phyloP scores from a whole-genome alignment of 2,113 vertebrate genomes.

The Daphoenositta chrysoptera region DNA sequence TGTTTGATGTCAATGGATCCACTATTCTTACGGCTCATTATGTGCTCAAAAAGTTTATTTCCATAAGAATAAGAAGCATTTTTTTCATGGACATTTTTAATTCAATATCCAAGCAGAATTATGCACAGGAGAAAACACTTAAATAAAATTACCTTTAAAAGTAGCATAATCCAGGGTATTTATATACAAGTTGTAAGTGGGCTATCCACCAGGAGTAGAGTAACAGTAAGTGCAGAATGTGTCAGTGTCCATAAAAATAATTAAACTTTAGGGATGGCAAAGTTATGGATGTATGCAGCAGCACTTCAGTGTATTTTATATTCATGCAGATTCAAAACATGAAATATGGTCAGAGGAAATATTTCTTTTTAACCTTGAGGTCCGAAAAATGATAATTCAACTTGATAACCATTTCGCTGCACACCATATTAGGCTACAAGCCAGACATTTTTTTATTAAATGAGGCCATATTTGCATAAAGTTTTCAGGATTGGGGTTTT shows the following conservation, averaged over 20 bases:
- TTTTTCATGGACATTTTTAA: not conserved
- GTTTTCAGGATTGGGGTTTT: not conserved
- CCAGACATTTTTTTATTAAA: not conserved
- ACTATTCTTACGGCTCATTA: not conserved
- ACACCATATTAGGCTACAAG: not conserved
- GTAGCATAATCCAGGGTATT: not conserved
- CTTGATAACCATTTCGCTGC: not conserved
- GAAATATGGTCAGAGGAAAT: not conserved
- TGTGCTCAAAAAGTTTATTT: not conserved
- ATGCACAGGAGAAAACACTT: not conserved
- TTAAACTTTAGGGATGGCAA: not conserved
- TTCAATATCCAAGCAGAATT: not conserved
- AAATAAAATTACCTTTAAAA: not conserved
- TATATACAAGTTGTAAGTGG: not conserved
- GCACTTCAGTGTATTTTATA: not conserved
- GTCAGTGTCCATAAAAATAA: not conserved
- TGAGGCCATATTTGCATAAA: not conserved
- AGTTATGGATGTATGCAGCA: not conserved
- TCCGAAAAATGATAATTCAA: not conserved
- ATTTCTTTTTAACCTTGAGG: slow-evolving; percentile 1
- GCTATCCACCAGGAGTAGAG: not conserved
- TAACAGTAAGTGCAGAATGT: not conserved
- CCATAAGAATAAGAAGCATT: not conserved
- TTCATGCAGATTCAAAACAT: not conserved
- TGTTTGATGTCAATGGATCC: not conserved